phyloP scores from a whole-genome alignment of 2,797 vertebrate species.

The Mormyrops boulengeri region DNA sequence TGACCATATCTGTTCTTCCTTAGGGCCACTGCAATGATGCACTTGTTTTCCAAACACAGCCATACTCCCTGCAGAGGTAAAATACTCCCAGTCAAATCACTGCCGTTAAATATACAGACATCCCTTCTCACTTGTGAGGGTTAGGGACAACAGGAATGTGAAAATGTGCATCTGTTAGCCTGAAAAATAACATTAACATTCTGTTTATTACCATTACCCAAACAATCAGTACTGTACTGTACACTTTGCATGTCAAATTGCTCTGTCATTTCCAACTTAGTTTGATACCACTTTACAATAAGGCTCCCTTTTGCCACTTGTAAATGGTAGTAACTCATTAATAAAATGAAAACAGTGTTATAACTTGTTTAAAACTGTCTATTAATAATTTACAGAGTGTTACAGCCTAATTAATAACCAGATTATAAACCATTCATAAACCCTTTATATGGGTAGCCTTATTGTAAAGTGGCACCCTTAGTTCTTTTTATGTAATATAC shows the following conservation, averaged over 20 bases:
- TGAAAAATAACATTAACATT: neutral
- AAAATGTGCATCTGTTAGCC: neutral
- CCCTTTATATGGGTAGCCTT: too few species aligned
- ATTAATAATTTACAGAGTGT: too few species aligned
- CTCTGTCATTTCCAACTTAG: neutral
- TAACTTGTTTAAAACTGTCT: too few species aligned
- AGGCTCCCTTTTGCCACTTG: too few species aligned
- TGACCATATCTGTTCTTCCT: constrained; percentile 26
- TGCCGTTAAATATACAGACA: neutral
- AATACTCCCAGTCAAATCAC: constrained; percentile 11
- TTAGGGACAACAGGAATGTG: neutral
- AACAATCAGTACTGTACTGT: neutral
- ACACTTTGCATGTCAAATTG: neutral
- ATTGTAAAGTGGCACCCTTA: neutral
- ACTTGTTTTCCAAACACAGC: constrained; percentile 85
- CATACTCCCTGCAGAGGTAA: constrained; percentile 84
- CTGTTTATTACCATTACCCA: neutral
- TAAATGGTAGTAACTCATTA: too few species aligned
- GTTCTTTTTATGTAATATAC: neutral
- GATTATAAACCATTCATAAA: too few species aligned
- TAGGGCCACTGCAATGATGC: constrained; percentile 83
- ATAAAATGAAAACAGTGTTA: too few species aligned
- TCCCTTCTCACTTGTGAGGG: neutral
- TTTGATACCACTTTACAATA: too few species aligned
- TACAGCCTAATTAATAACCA: too few species aligned